phyloP scores from a whole-genome alignment of 2,888 invertebrate genomes.

The Paralinhomoeus sp. region DNA sequence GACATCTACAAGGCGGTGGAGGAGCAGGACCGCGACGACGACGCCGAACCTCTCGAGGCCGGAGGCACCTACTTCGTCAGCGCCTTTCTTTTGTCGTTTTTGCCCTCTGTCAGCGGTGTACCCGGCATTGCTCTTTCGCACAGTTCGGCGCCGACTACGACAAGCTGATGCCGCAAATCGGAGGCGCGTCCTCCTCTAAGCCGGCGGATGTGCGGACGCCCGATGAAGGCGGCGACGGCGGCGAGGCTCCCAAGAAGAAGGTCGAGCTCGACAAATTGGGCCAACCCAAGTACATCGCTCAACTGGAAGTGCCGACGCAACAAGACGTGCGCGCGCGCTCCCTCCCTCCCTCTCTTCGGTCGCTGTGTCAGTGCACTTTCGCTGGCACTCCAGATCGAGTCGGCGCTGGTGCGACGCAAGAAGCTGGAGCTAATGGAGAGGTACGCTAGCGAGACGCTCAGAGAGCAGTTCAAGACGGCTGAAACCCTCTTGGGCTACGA shows the following conservation, averaged over 20 bases:
- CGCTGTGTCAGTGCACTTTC: background rate
- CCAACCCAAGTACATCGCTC: constrained; percentile 6
- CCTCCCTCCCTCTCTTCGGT: background rate
- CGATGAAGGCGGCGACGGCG: too few species aligned
- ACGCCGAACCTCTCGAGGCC: background rate
- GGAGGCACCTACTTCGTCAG: background rate
- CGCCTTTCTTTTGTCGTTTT: too few species aligned
- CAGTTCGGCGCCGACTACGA: too few species aligned
- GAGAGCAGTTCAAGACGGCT: constrained; percentile 3
- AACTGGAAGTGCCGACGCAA: constrained; percentile 78
- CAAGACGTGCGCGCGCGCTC: constrained; percentile 38
- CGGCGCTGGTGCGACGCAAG: constrained; percentile 62
- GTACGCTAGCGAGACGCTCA: constrained; percentile 35
- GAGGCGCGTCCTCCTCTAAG: too few species aligned
- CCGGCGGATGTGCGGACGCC: too few species aligned
- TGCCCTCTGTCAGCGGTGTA: too few species aligned
- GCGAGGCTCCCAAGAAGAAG: too few species aligned
- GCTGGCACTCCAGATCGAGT: constrained; percentile 38
- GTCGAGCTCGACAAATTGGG: constrained; percentile 4
- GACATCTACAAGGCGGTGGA: constrained; percentile 17
- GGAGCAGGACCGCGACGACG: background rate
- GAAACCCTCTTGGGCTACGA: constrained; percentile 4
- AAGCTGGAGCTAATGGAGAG: constrained; percentile 71
- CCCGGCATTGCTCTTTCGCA: too few species aligned
- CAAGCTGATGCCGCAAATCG: background rate